Conservation (phyloP, 2,113 vertebrate species). For the Speoplatyrhinus poulsoni region DNA sequence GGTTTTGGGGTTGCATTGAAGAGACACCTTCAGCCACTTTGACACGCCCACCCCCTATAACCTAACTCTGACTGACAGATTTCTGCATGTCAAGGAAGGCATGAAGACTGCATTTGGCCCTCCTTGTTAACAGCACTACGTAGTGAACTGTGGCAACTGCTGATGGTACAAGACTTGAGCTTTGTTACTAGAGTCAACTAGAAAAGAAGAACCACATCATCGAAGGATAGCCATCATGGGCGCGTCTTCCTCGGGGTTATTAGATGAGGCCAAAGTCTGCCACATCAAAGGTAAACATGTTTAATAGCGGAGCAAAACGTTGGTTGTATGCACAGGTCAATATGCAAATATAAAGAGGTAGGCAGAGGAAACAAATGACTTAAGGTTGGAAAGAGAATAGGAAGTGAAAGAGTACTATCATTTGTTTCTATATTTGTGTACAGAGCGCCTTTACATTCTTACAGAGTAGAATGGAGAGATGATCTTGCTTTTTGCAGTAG, state of each 20-base stretch:
- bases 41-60: slow-evolving; percentile 24
- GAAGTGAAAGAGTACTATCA: neutral
- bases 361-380: neutral
- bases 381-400: neutral
- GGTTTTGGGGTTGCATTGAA: neutral
- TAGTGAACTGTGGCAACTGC: no score
- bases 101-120: no score
- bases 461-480: no score
- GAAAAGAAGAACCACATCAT: neutral
- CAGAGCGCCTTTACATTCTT: no score
- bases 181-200: neutral
- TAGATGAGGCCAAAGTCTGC: slow-evolving; percentile 60
- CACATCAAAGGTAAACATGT: slow-evolving; percentile 58
- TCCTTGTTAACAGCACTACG: no score
- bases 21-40: neutral
- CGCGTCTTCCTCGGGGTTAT: slow-evolving; percentile 62
- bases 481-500: no score
- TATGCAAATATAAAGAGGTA: neutral
- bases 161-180: no score
- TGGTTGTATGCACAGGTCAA: no score
- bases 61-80: slow-evolving; percentile 12
- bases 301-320: neutral
- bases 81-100: no score
- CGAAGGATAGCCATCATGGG: slow-evolving; percentile 42
- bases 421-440: neutral